Evolutionary conservation across 2,113 vertebrate genomes (phyloP), one percentile per base, ranked within the genome.

Genomic region (Prunella fulvescens): DNA sequence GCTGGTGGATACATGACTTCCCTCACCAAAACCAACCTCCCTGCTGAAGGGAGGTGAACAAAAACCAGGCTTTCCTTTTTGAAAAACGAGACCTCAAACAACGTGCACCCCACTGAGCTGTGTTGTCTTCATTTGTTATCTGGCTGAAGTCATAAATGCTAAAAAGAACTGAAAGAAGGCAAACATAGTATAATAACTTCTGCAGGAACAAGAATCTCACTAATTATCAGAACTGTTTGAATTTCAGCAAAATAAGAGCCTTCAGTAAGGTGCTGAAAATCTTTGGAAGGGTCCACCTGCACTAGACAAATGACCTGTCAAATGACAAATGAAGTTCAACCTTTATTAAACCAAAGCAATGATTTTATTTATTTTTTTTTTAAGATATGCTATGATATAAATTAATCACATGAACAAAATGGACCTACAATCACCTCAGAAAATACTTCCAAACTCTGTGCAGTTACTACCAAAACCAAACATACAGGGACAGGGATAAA

Each of bases 31-130:
- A 76, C 14, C 44, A 71, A 50, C 9, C 11, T 26, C 35, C 14
- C 19, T 13, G 15, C n/a, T 1, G 3, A 72, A 77, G 37, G 37
- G 5, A 10, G 12, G 5, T 1, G 1, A 76, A 24, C 28, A 76
- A 54, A 79, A 85, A 37, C 4, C 19, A 28, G 44, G 14, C 14
- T 72, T 71, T 57, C 56, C n/a, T 22, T 37, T 47, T 8, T 12
- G 10, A 33, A 84, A 90, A 70, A 66, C 10, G 8, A 87, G 42
- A 54, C 10, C 8, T 51, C 40, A 20, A 82, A 26, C 15, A 60
- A 77, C 50, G 25, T 0, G 0, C n/a, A 65, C 6, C 7, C 11
- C 65, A 48, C 2, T 0, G 3, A 81, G 25, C 8, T 39, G 26
- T 22, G 14, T 0, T 5, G 13, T 29, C 29, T 67, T 77, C 39